Conservation (phyloP, 2,797 vertebrate genomes). For the Oreochromis mossambicus region DNA sequence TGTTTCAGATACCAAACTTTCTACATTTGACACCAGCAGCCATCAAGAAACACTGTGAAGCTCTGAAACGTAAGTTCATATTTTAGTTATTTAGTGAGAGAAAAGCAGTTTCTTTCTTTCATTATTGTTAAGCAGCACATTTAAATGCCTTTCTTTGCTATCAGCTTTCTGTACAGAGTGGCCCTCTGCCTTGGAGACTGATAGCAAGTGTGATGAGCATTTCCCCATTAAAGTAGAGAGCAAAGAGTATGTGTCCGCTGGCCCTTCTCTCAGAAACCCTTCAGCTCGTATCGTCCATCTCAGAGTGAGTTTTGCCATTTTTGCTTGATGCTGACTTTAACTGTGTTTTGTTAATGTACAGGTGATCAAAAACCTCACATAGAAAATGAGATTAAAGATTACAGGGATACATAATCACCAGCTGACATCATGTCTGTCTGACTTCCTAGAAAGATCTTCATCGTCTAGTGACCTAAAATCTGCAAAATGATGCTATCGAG, state of each 20-base stretch:
- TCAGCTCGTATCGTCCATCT: conserved; percentile 83
- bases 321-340: background rate
- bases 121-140: background rate
- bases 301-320: conserved; percentile 72
- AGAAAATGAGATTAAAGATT: conserved; percentile 46
- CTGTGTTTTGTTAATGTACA: background rate
- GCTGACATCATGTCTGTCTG: conserved; percentile 20
- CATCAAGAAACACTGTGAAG: conserved; percentile 92
- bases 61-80: conserved; percentile 83
- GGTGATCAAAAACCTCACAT: background rate
- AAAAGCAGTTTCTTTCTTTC: background rate
- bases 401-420: conserved; percentile 13
- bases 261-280: conserved; percentile 86
- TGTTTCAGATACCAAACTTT: conserved; percentile 94
- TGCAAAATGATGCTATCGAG: background rate
- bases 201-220: conserved; percentile 80
- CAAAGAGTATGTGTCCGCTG: conserved; percentile 82
- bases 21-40: conserved; percentile 93
- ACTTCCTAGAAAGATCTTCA: conserved; percentile 5
- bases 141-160: background rate
- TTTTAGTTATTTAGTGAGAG: background rate
- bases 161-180: conserved; percentile 94
- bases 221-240: conserved; percentile 87
- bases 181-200: conserved; percentile 85
- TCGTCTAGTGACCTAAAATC: conserved; percentile 33